Percentiles rank a stretch among this genome's conserved stretches.
These are phyloP conservation scores for Cisticola juncidis DNA, from an alignment of 2,113 vertebrate genomes.

Conservation along the genomic window DNA sequence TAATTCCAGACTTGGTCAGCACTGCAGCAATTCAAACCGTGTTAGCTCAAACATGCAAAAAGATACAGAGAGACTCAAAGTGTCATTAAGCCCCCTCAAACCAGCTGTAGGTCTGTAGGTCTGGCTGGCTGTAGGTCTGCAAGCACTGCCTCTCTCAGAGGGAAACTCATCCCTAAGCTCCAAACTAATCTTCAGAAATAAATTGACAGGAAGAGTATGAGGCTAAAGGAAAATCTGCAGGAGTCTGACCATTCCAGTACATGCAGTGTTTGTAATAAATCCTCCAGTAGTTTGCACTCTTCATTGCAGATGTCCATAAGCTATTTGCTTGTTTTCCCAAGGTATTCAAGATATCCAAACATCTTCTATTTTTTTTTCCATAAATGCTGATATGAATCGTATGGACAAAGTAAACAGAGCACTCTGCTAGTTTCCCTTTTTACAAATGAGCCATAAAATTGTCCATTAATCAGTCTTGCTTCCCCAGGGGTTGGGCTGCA, in stretches of 20 bases:
- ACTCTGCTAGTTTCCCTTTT: constrained; percentile 73
- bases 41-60: not conserved
- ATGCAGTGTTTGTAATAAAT: constrained; percentile 60
- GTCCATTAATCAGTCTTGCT: constrained; percentile 69
- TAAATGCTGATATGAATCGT: constrained; percentile 65
- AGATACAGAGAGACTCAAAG: not conserved
- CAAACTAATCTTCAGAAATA: constrained; percentile 14
- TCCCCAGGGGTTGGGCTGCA: constrained; percentile 53
- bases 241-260: constrained; percentile 11
- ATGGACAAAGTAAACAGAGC: constrained; percentile 72
- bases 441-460: constrained; percentile 80
- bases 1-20: not conserved
- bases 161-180: not conserved
- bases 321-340: constrained; percentile 53
- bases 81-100: not conserved
- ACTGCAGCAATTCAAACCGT: not conserved
- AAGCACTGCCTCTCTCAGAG: not conserved
- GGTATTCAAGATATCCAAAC: constrained; percentile 31
- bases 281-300: constrained; percentile 26
- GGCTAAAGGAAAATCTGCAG: constrained; percentile 21
- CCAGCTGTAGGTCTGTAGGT: not conserved
- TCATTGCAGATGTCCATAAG: constrained; percentile 16
- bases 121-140: not conserved
- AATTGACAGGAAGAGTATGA: not conserved
- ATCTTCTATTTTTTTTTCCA: not conserved